Conservation (phyloP, 30 jellyfish, hydroid and myxozoan genomes). For the Aurelia aurita region DNA sequence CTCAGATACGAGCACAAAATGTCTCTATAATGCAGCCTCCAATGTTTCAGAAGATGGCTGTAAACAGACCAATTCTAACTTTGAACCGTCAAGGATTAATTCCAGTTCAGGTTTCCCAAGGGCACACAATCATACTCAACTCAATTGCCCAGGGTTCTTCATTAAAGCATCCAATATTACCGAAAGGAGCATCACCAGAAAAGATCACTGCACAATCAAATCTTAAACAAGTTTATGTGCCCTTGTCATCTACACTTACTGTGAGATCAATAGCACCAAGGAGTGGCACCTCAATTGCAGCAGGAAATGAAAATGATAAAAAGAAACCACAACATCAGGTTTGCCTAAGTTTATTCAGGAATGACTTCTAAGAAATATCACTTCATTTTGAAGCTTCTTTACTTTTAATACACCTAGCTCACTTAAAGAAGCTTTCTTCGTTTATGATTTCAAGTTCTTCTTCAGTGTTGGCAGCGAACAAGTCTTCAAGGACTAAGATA, state of each 20-base stretch:
- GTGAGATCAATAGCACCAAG: slow-evolving; percentile 79
- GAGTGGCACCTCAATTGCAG: neutral
- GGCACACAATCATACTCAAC: slow-evolving; percentile 42
- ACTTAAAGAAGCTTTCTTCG: too few species aligned
- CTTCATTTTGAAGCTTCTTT: too few species aligned
- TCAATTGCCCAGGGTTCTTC: slow-evolving; percentile 15
- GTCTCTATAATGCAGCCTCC: slow-evolving; percentile 42
- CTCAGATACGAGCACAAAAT: slow-evolving; percentile 28
- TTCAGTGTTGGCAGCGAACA: too few species aligned
- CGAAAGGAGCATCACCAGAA: slow-evolving; percentile 73
- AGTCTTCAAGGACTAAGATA: too few species aligned
- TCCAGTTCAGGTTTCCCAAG: slow-evolving; percentile 65
- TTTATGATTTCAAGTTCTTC: too few species aligned
- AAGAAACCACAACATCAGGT: slow-evolving; percentile 41
- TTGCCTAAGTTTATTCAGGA: too few species aligned
- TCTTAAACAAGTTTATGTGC: slow-evolving; percentile 45
- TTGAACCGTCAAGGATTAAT: slow-evolving; percentile 45
- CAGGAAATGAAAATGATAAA: slow-evolving; percentile 36
- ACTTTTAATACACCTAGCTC: too few species aligned
- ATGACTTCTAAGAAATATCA: too few species aligned
- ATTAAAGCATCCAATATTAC: slow-evolving; percentile 33
- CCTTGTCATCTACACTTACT: slow-evolving; percentile 51
- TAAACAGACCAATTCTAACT: slow-evolving; percentile 32
- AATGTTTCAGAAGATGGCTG: slow-evolving; percentile 24
- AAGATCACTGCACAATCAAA: slow-evolving; percentile 24